Evolutionary conservation across 1,140 invertebrate genomes (phyloP).

Genomic region (Bombus picipes): DNA sequence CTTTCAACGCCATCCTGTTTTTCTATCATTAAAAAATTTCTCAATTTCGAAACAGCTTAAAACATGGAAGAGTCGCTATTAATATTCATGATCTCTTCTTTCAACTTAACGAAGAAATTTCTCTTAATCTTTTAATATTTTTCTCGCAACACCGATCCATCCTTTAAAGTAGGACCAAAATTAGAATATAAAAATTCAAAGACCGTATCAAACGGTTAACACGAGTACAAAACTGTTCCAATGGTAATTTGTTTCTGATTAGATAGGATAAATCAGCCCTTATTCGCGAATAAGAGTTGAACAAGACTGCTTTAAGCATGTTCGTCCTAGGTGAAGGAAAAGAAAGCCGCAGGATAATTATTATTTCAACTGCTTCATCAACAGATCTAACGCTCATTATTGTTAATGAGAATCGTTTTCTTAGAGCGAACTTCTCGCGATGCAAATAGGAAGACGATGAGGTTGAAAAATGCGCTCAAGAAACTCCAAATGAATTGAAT

Average conservation of each 20-base stretch:
- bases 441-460: not conserved
- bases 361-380: conserved; percentile 10
- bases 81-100: not conserved
- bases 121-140: not conserved
- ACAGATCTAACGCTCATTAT: not conserved
- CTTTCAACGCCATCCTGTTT: not conserved
- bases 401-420: conserved; percentile 6
- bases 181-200: too few relatives aligned
- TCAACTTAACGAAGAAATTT: not conserved
- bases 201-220: too few relatives aligned
- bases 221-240: too few relatives aligned
- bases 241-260: not conserved
- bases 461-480: not conserved
- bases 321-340: fast-evolving
- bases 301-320: not conserved
- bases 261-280: not conserved
- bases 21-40: not conserved
- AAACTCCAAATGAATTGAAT: not conserved
- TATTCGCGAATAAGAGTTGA: not conserved
- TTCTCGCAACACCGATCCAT: not conserved
- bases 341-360: not conserved
- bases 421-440: not conserved
- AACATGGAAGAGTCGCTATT: not conserved
- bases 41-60: not conserved
- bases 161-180: fast-evolving